Evolutionary conservation across 2,113 vertebrate genomes (phyloP), one percentile per base, ranked within the genome.

Genomic region (Lethenteron camtschaticum): DNA sequence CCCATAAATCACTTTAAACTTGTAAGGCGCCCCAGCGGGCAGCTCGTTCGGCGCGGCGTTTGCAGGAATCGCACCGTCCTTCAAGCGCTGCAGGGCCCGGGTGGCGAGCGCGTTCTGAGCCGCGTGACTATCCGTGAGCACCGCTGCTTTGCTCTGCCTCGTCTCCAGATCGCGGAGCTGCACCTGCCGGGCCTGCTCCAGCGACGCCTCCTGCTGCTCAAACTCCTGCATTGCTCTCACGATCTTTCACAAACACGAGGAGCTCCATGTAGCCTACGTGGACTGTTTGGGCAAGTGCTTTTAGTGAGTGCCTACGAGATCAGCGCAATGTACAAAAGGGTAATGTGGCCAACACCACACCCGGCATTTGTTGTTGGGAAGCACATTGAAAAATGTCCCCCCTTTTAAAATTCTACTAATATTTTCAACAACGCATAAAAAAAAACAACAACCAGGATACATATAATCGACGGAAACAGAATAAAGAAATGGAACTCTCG

Each of bases 151-250:
- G 10, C 73, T 75, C 73, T 75, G 77, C 69, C 75, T 76, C 41
- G 70, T 57, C 58, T 81, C 75, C 1, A 76, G 71, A 13, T 79
- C 77, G 70, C 60, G 73, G 56, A 83, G 71, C 24, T 71, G 16
- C 55, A 69, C 70, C 12, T 11, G 57, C 12, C 76, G 75, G 56
- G 81, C 74, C 13, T 74, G 14, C 18, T 81, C 79, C 70, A 76
- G 74, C 24, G 76, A 72, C 58, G 75, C 57, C 58, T 70, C 71
- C 57, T 76, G 75, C 11, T 71, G 70, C 59, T n/a, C 72, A 57
- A 80, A 79, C 66, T 72, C 75, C 72, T 81, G 73, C 72, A 79
- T 84, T 70, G 85, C 79, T 55, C 72, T 72, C 70, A 76, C 73
- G 71, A 80, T 78, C 85, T 87, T 70, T 55, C 68, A 72, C 20